Conservation (phyloP, 2,113 vertebrate species). For the Hippolais icterina region DNA sequence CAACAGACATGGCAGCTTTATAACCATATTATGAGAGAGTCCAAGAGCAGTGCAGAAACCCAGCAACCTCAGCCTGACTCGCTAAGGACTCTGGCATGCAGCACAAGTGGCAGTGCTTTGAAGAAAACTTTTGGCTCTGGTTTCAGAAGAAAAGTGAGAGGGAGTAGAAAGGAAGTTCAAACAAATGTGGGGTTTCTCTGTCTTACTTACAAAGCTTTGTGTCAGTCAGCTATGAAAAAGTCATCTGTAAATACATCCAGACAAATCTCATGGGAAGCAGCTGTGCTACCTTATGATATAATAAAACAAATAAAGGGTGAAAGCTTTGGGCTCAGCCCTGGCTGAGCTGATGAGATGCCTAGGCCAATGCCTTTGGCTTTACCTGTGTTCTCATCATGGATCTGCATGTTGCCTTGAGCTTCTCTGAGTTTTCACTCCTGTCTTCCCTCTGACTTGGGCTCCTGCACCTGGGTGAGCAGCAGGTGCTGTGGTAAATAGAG, state of each 20-base stretch:
- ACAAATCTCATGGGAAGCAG: neutral
- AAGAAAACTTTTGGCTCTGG: neutral
- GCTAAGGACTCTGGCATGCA: neutral
- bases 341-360: neutral
- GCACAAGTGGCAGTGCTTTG: neutral
- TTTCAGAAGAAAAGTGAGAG: neutral
- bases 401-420: fast-evolving
- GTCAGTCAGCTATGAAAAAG: neutral
- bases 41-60: neutral
- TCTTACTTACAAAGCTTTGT: neutral
- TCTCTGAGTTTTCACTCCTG: neutral
- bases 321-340: neutral
- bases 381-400: neutral
- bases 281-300: neutral
- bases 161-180: neutral
- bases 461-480: fast-evolving
- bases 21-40: neutral
- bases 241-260: neutral
- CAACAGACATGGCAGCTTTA: neutral
- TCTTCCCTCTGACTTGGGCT: neutral
- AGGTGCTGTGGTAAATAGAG: neutral
- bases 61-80: neutral
- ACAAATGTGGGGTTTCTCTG: neutral
- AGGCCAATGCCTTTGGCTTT: neutral
- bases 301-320: neutral